Evolutionary conservation across 2,113 vertebrate species (phyloP).

Genomic region (Erpornis zantholeuca): DNA sequence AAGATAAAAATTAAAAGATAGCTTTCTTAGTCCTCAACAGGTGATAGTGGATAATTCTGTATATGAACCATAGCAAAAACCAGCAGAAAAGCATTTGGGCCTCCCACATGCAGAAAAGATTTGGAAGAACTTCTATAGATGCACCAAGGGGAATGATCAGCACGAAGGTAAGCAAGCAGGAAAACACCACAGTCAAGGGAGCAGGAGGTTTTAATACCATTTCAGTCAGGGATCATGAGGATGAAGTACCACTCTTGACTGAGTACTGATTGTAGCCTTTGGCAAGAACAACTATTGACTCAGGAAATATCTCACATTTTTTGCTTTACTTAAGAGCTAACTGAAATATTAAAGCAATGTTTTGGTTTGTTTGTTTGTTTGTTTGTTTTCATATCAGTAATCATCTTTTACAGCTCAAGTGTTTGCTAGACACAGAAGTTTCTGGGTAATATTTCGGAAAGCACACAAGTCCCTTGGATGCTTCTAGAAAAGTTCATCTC

Average conservation of each 20-base stretch:
- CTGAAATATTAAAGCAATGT: background rate
- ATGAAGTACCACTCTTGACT: background rate
- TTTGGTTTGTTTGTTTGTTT: background rate
- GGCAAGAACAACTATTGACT: background rate
- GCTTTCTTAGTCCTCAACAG: background rate
- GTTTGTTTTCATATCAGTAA: background rate
- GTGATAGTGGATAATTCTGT: background rate
- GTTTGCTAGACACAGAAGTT: background rate
- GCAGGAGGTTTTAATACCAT: background rate
- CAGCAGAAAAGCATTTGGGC: background rate
- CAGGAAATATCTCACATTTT: slow-evolving; percentile 27
- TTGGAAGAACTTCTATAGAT: background rate
- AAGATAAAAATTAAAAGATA: background rate
- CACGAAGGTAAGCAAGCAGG: background rate
- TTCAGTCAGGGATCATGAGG: background rate
- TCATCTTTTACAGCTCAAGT: background rate
- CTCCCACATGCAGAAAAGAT: background rate
- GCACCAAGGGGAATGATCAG: background rate
- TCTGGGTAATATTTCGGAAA: background rate
- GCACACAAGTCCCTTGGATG: background rate
- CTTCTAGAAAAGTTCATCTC: background rate
- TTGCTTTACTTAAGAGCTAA: background rate
- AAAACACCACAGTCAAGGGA: background rate
- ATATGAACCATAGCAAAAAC: background rate
- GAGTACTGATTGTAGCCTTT: background rate